Percentiles rank a stretch among this genome's conserved stretches.
Evolutionary conservation across 2,797 vertebrate genomes (phyloP).

Genomic region (Buceros bicornis): DNA sequence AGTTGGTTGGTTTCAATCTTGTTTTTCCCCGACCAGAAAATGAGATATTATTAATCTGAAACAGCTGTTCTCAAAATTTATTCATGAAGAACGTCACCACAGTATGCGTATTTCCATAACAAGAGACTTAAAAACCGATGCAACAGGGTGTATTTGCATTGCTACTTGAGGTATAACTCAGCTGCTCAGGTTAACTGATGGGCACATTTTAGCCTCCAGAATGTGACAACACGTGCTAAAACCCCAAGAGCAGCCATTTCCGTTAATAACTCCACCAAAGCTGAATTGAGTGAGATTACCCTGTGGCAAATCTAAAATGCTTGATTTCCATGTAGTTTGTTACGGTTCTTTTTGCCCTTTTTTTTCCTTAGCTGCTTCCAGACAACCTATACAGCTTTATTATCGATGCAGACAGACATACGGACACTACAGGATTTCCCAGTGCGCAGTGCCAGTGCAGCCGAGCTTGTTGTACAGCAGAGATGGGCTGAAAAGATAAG

Average conservation of each 20-base stretch:
- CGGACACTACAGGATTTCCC: background rate
- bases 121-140: background rate
- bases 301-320: background rate
- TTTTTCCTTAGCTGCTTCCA: background rate
- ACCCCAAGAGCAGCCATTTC: background rate
- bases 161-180: background rate
- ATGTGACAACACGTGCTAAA: background rate
- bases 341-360: fast-evolving
- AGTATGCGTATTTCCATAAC: background rate
- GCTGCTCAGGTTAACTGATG: background rate
- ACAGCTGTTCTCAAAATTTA: background rate
- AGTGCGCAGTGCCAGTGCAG: background rate
- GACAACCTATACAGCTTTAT: background rate
- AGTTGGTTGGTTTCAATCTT: background rate
- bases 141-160: background rate
- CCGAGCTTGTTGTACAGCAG: background rate
- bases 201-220: background rate
- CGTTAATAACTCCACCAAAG: background rate
- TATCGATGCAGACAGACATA: background rate
- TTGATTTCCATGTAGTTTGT: background rate
- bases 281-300: background rate
- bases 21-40: background rate
- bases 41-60: slow-evolving; percentile 17
- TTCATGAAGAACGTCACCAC: background rate
- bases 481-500: background rate